Percentiles rank a stretch among this genome's conserved stretches.
phyloP scores from a whole-genome alignment of 2,888 invertebrate genomes.

The Chirona hameri region DNA sequence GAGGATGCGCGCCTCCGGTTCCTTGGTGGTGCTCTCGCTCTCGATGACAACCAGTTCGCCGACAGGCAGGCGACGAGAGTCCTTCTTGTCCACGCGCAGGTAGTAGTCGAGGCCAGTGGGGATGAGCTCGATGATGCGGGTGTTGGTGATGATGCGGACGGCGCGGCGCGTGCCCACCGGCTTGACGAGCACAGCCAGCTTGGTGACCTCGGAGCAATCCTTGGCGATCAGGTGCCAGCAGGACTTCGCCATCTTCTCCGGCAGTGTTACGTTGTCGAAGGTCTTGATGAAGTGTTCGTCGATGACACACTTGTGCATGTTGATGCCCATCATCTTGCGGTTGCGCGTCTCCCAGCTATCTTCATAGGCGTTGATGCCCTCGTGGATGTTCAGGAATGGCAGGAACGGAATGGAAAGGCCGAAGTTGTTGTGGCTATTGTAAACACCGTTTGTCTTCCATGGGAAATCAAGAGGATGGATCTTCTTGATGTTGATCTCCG shows the following conservation, averaged over 20 bases:
- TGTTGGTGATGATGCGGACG: constrained; percentile 28
- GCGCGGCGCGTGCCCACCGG: constrained; percentile 12
- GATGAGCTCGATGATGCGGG: constrained; percentile 22
- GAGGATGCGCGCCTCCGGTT: neutral
- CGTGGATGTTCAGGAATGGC: constrained; percentile 6
- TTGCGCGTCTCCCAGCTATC: neutral
- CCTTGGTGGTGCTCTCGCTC: neutral
- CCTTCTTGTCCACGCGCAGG: constrained; percentile 23
- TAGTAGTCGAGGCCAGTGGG: constrained; percentile 29
- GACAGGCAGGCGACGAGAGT: neutral
- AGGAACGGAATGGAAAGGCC: neutral
- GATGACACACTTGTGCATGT: constrained; percentile 30
- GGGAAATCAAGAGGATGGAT: neutral
- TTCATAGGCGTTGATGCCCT: neutral
- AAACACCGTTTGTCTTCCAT: neutral
- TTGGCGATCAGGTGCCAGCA: constrained; percentile 33
- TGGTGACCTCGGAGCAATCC: constrained; percentile 31
- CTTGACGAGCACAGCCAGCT: constrained; percentile 30
- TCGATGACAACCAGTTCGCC: constrained; percentile 23
- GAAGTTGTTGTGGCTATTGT: neutral
- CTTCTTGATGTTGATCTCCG: neutral
- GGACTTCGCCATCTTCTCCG: neutral
- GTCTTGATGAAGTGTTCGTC: constrained; percentile 32
- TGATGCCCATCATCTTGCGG: neutral
- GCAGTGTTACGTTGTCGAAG: constrained; percentile 32